Base-by-base conservation (phyloP, 2,888 invertebrate genomes). In the Acronicta alni region DNA sequence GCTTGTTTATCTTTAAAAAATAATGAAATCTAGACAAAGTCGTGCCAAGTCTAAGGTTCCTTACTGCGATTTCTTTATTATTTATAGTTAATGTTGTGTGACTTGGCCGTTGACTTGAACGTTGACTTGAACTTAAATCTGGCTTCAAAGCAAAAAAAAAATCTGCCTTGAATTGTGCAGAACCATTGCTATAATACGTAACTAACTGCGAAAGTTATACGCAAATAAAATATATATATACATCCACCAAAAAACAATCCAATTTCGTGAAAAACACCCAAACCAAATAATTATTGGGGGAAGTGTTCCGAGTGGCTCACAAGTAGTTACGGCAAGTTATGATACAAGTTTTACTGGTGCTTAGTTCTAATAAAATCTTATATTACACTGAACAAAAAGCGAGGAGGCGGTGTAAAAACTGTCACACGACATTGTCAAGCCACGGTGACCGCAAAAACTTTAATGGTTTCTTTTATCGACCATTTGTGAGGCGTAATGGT, bases 391-490 rank as follows among this genome's bases (percentile, higher is more conserved):
- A 67, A 78, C 75, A 82, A 81, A 80, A 83, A 82, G 72, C 61
- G 61, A 62, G 57, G 54, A 73, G 75, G 60, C 68, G 68, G 55
- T 54, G 77, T 75, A 75, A 79, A 86, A 86, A 85, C 67, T 63
- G 67, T 67, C 64, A 78, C 70, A 80, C 82, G 77, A 88, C 89
- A 88, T 78, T 86, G 87, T 71, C 75, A 68, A 66, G 72, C 77
- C 75, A 75, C 81, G 74, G 81, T 82, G 79, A 81, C 84, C 83
- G 78, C 89, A 87, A 87, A 87, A 87, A 88, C 86, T 88, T 89
- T 90, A 89, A 89, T 84, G 88, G 80, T 77, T 79, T 76, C 85
- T 88, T 90, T 91, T 91, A 92, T 90, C 77, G 90, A 73, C 87
- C 87, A 87, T 91, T 89, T 84, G 72, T 79, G 73, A 79, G 59